A percentile compares a stretch with the other conserved stretches of the same genome.
These are phyloP conservation scores for Halocynthia aurantium DNA, from an alignment of 23 tunicate species.

Conservation along the genomic window DNA sequence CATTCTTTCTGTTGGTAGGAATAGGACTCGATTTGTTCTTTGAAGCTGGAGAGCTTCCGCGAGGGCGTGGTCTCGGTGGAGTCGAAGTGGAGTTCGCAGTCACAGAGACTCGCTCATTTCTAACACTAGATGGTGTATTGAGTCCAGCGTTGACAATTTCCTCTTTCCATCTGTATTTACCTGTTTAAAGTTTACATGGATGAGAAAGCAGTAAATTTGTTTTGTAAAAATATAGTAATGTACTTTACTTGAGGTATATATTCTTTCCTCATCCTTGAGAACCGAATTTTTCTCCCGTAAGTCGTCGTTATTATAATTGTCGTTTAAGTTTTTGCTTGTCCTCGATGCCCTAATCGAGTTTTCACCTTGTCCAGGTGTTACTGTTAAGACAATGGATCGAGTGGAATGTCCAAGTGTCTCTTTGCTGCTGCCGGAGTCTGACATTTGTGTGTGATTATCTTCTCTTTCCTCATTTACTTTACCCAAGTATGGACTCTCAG, in stretches of 20 bases:
- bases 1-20: background rate
- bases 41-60: background rate
- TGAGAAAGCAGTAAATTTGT: too few species aligned
- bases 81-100: too few species aligned
- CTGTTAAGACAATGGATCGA: background rate
- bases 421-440: too few species aligned
- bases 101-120: background rate
- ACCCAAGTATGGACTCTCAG: too few species aligned
- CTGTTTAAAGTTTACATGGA: too few species aligned
- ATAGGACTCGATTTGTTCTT: too few species aligned
- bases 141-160: background rate
- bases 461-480: too few species aligned
- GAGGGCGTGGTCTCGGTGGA: background rate
- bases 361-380: conserved; percentile 30
- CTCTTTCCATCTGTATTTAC: too few species aligned
- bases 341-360: background rate
- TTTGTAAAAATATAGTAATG: too few species aligned
- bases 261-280: background rate
- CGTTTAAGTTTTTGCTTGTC: background rate
- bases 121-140: background rate
- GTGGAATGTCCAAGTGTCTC: background rate
- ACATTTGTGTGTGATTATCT: too few species aligned
- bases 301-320: background rate
- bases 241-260: too few species aligned
- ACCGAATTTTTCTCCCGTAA: background rate